These are phyloP conservation scores for Panthera uncia DNA, from an alignment of 2,113 vertebrate species.

Conservation along the genomic window DNA sequence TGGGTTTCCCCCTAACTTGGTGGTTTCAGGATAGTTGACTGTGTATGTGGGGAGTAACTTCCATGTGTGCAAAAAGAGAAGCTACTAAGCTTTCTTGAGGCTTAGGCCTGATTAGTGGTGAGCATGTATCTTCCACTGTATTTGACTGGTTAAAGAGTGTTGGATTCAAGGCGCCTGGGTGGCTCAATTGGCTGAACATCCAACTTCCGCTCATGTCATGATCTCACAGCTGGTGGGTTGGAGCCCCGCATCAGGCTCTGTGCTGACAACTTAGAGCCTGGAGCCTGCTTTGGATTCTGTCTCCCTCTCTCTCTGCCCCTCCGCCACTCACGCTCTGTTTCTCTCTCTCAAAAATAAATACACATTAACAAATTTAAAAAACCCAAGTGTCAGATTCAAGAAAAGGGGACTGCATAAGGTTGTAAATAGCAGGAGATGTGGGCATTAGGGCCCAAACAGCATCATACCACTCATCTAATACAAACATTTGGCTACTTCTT, in stretches of 20 bases:
- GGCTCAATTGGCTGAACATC: no score
- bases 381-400: background rate
- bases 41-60: background rate
- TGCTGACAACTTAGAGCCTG: no score
- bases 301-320: no score
- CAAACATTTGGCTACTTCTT: background rate
- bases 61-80: background rate
- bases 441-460: background rate
- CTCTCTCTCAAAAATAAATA: no score
- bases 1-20: background rate
- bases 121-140: background rate
- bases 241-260: no score
- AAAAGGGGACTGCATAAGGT: background rate
- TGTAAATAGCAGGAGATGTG: background rate
- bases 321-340: no score
- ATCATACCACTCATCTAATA: background rate
- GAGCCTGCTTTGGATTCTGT: no score
- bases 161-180: background rate
- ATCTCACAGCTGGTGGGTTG: no score
- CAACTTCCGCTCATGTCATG: no score
- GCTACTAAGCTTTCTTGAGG: background rate
- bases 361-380: no score
- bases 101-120: background rate
- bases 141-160: background rate
- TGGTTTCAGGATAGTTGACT: background rate